A percentile compares a stretch with the other conserved stretches of the same genome.
Evolutionary conservation across 2,797 vertebrate species (phyloP).

Genomic region (Coregonus sp.): DNA sequence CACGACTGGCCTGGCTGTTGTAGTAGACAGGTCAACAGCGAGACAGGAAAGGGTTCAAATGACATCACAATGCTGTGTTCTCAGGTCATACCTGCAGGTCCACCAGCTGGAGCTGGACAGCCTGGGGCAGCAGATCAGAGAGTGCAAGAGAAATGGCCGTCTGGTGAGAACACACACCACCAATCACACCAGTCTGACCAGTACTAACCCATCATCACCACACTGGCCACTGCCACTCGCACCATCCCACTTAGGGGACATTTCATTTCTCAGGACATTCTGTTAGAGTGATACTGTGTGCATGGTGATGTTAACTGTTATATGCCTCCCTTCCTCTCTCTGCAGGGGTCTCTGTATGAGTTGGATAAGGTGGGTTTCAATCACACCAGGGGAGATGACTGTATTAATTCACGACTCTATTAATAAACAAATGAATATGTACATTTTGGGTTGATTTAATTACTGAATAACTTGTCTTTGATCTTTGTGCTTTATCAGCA

Average conservation of each 20-base stretch:
- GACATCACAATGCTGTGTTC: slow-evolving; percentile 13
- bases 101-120: slow-evolving; percentile 92
- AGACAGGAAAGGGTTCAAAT: slow-evolving; percentile 9
- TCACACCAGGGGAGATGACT: slow-evolving; percentile 20
- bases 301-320: slow-evolving; percentile 49
- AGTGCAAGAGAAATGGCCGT: slow-evolving; percentile 91
- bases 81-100: slow-evolving; percentile 89
- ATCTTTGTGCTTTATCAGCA: slow-evolving; percentile 70
- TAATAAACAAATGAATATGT: background rate
- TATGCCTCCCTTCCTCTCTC: slow-evolving; percentile 23
- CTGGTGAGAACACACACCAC: slow-evolving; percentile 78
- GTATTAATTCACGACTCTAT: background rate
- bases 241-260: background rate
- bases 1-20: slow-evolving; percentile 18
- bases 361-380: slow-evolving; percentile 67
- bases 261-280: background rate
- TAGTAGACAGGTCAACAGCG: slow-evolving; percentile 24
- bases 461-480: slow-evolving; percentile 8
- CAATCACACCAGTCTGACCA: slow-evolving; percentile 18
- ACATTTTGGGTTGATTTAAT: slow-evolving; percentile 1
- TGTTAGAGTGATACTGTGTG: slow-evolving; percentile 15
- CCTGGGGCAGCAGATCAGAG: slow-evolving; percentile 86
- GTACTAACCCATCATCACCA: slow-evolving; percentile 4
- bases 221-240: background rate
- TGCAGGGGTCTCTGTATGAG: slow-evolving; percentile 69